Evolutionary conservation across 2,113 vertebrate genomes (phyloP).

Genomic region (Junco hyemalis): DNA sequence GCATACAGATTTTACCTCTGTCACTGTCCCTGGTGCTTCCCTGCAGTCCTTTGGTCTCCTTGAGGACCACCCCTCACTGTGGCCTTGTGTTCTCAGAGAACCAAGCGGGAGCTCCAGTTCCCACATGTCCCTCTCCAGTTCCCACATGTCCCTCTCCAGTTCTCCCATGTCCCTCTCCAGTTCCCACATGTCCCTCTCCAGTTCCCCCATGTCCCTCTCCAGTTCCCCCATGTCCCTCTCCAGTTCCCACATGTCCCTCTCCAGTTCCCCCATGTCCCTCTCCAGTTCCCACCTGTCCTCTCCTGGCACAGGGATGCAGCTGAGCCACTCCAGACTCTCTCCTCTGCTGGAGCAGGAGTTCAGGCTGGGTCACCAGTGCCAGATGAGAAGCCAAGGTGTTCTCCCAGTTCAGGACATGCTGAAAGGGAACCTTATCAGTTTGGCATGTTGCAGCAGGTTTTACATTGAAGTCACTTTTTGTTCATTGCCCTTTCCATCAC

Average conservation of each 20-base stretch:
- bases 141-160: too few relatives aligned
- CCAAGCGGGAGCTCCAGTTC: background rate
- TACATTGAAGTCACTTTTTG: background rate
- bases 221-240: too few relatives aligned
- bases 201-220: background rate
- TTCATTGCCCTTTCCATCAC: background rate
- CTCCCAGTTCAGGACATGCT: background rate
- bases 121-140: too few relatives aligned
- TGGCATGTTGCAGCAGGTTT: background rate
- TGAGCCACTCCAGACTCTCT: background rate
- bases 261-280: background rate
- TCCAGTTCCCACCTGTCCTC: background rate
- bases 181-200: too few relatives aligned
- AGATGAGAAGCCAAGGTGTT: background rate
- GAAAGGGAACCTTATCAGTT: background rate
- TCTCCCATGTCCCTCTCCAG: too few relatives aligned
- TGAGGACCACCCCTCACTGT: fast-evolving
- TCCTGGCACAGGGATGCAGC: background rate
- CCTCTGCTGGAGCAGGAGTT: background rate
- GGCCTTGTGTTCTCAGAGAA: background rate
- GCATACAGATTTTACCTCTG: background rate
- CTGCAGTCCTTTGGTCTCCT: background rate
- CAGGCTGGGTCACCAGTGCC: background rate
- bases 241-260: too few relatives aligned
- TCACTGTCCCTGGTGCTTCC: background rate